These are phyloP conservation scores for Oscheius sp. DNA, from an alignment of 2,888 invertebrate genomes.

Conservation along the genomic window DNA sequence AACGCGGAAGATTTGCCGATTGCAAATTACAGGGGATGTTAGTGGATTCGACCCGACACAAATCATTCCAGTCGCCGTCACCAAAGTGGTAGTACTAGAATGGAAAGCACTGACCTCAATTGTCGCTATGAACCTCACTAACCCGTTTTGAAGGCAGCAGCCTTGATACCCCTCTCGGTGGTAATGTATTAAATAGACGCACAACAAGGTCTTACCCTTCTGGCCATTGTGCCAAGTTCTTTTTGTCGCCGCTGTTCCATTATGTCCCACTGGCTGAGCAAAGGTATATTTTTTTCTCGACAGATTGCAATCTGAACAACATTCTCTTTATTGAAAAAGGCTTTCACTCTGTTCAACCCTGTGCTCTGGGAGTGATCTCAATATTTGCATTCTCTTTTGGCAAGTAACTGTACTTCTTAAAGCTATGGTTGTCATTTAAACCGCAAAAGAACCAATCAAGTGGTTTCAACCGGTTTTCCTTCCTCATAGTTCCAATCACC, in stretches of 20 bases:
- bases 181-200: conserved; percentile 6
- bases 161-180: neutral
- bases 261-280: conserved; percentile 17
- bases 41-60: neutral
- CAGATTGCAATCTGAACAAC: no score
- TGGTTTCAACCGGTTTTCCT: conserved; percentile 13
- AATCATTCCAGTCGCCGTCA: neutral
- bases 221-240: conserved; percentile 22
- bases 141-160: conserved; percentile 15
- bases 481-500: neutral
- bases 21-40: conserved; percentile 17
- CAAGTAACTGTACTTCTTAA: no score
- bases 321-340: conserved; percentile 6
- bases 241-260: conserved; percentile 21
- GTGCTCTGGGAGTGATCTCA: no score
- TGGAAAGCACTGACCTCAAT: neutral
- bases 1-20: conserved; percentile 15
- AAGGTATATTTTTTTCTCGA: conserved; percentile 20
- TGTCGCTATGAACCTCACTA: conserved; percentile 4
- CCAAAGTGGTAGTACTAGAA: neutral
- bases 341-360: no score
- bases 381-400: no score
- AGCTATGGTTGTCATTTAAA: conserved; percentile 18
- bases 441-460: conserved; percentile 11
- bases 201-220: conserved; percentile 21